Percentiles rank a stretch among this genome's conserved stretches.
Conservation (phyloP, 37 sponge, comb jelly and placozoan genomes). For the Spongilla lacustris region DNA sequence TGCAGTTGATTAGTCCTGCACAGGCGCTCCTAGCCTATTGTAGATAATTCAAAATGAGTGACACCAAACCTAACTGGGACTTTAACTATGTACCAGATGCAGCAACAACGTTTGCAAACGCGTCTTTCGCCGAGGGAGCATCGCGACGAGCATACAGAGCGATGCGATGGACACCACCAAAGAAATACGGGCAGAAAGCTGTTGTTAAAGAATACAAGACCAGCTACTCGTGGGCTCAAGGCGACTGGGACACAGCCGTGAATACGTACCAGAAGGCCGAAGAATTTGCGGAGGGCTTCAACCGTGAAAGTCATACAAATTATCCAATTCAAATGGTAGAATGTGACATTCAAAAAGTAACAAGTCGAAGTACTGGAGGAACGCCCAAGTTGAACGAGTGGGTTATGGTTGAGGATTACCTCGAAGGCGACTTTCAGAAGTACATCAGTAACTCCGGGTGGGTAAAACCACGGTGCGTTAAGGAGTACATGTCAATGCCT, state of each 20-base stretch:
- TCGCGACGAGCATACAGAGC: conserved; percentile 10
- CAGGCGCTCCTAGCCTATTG: too few relatives aligned
- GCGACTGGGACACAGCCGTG: conserved; percentile 20
- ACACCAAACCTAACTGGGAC: neutral
- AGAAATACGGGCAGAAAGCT: neutral
- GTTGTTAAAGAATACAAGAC: conserved; percentile 21
- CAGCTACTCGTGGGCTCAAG: conserved; percentile 8
- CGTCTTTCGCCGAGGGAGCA: neutral
- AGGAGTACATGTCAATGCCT: neutral
- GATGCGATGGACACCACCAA: neutral
- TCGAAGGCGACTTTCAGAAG: conserved; percentile 12
- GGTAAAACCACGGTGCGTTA: neutral
- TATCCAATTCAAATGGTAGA: conserved; percentile 6
- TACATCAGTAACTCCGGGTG: conserved; percentile 4
- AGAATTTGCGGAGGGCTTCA: conserved; percentile 1
- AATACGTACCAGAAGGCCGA: conserved; percentile 1
- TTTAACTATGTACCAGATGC: neutral
- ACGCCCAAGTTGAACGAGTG: conserved; percentile 20
- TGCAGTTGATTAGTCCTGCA: too few relatives aligned
- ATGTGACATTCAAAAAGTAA: neutral
- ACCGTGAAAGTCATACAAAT: neutral
- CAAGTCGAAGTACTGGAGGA: neutral
- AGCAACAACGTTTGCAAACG: neutral
- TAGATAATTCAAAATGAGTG: too few relatives aligned
- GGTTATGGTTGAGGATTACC: conserved; percentile 12